Evolutionary conservation across 2,113 vertebrate genomes (phyloP), one percentile per base, ranked within the genome.

Genomic region (Nicator chloris): DNA sequence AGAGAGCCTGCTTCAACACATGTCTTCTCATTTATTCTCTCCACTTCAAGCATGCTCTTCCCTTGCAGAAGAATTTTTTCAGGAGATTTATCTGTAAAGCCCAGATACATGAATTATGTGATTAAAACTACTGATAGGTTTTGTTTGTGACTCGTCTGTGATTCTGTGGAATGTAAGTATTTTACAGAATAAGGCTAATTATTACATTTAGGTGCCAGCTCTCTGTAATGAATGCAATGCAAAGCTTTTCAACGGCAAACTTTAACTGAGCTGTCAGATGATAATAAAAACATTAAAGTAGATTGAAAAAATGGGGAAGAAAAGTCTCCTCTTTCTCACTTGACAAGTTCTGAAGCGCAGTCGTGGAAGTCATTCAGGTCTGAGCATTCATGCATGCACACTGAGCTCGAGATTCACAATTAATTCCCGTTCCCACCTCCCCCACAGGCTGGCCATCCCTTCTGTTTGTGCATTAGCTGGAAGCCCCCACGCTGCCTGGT

Each of bases 311-410:
- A 27, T 16, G 4, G 7, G 56, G 56, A 90, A 57, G 44, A 59
- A 83, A 80, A 65, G 24, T 23, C 79, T 93, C 63, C 82, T 39
- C 45, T 85, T 89, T 93, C 84, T 89, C 75, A 73, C 64, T 83
- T 81, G 90, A 73, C 87, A 23, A 51, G 39, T 82, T 90, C 75
- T 88, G 92, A 83, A 83, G 40, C 6, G 20, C 2, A 16, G 14
- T 39, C 63, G 75, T 83, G 51, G 66, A 95, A 96, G 86, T 92
- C 87, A 91, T 80, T 96, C 84, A 90, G 86, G 78, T 82, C 82
- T 92, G 89, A 82, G 90, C 93, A 90, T 88, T 95, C 93, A 93
- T 94, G 94, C 94, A 90, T 90, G 82, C 75, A 92, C n/a, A 5
- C 66, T 69, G 79, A 90, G 88, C 76, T 90, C 85, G 77, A 39